A percentile compares a stretch with the other conserved stretches of the same genome.
These are phyloP conservation scores for Poeciliopsis turneri DNA, from an alignment of 2,797 vertebrate genomes.

Conservation along the genomic window DNA sequence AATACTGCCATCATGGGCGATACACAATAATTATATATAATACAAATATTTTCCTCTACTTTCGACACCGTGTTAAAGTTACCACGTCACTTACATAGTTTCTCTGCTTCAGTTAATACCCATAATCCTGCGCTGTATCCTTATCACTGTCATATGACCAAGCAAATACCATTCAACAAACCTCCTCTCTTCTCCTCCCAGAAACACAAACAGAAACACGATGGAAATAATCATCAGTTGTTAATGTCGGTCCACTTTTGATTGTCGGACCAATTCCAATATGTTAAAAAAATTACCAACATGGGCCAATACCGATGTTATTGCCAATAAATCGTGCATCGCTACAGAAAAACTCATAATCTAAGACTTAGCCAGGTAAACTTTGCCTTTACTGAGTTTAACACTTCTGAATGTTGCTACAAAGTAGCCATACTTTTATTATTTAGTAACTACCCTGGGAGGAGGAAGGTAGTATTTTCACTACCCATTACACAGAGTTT, in stretches of 20 bases:
- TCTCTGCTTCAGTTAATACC: background rate
- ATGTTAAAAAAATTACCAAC: background rate
- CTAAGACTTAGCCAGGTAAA: background rate
- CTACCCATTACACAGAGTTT: background rate
- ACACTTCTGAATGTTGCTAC: background rate
- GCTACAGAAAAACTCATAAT: background rate
- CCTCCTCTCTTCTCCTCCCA: no score
- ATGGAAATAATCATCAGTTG: background rate
- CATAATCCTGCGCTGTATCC: background rate
- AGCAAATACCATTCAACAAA: background rate
- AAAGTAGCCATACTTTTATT: background rate
- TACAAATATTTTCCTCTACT: background rate
- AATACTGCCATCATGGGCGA: background rate
- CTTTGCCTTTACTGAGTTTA: background rate
- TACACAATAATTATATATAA: background rate
- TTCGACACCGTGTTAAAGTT: background rate
- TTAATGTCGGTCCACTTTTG: background rate
- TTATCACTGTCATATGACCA: background rate
- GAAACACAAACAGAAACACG: background rate
- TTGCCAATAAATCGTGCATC: background rate
- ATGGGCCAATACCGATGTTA: background rate
- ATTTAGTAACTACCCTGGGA: background rate
- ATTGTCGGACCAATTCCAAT: background rate
- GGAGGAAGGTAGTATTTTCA: background rate
- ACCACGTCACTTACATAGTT: background rate